Evolutionary conservation across 2,113 vertebrate species (phyloP), one percentile per base, ranked within the genome.

Genomic region (Seriola rivoliana): DNA sequence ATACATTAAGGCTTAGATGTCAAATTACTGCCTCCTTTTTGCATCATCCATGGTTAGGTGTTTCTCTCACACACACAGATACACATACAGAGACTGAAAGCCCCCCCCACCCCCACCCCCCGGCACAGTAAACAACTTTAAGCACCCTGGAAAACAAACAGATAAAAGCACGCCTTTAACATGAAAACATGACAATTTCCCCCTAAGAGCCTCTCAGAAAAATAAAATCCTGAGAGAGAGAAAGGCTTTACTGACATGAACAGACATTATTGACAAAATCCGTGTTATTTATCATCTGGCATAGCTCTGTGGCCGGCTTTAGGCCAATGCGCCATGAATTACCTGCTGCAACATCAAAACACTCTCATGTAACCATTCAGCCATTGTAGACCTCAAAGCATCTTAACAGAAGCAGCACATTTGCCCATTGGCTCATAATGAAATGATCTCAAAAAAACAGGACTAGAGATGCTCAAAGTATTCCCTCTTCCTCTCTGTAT

Each of bases 151-250:
- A 93, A 94, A 94, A 93, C 93, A 94, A 93, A 92, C 89, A 90
- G 91, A 94, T 94, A 93, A 94, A 93, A 94, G 90, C 85, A 75
- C 48, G 91, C 88, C 91, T 93, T 94, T 93, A 91, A 94, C 92
- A 92, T 92, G 86, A 93, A 94, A 93, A 94, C 90, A 91, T 91
- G 89, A 91, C 91, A 90, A 92, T 93, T 93, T 92, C 73, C 83
- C 91, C 85, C 88, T 90, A 89, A 92, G 89, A 94, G 92, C 89
- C 88, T 89, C 85, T 89, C 70, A 80, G 92, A 90, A 88, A 93
- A 93, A 92, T 85, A 73, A 89, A 93, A 90, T 89, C 87, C 91
- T 79, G 81, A 73, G 88, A 89, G 82, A 93, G 88, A 90, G 78
- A 88, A 88, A 68, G 78, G 89, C 87, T 94, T 92, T 92, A 71